Evolutionary conservation across 2,113 vertebrate genomes (phyloP).

Genomic region (Pelecanoides urinatrix): DNA sequence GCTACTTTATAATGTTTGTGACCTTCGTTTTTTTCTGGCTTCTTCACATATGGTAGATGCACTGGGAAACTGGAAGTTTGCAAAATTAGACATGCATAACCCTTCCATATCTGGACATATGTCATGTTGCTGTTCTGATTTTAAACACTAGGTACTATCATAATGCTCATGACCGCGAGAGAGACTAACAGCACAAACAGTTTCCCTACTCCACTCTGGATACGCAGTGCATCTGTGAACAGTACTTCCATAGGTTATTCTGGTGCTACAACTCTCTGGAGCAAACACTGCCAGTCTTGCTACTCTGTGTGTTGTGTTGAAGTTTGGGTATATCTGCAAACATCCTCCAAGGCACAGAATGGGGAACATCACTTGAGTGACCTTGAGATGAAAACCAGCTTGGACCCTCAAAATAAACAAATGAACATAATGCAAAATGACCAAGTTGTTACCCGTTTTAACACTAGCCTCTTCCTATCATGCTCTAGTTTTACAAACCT

Average conservation of each 20-base stretch:
- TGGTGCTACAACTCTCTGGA: slow-evolving; percentile 1
- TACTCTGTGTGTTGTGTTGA: not conserved
- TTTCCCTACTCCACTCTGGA: not conserved
- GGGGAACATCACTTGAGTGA: not conserved
- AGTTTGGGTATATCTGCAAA: not conserved
- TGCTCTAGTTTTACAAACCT: not conserved
- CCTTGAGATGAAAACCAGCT: slow-evolving; percentile 22
- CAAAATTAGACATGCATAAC: not conserved
- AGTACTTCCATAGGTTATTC: not conserved
- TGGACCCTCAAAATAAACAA: slow-evolving; percentile 19
- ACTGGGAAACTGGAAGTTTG: not conserved
- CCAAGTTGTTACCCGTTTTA: not conserved
- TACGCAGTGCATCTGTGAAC: not conserved
- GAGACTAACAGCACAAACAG: slow-evolving; percentile 12
- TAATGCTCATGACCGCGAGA: not conserved
- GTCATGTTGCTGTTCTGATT: not conserved
- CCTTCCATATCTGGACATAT: not conserved
- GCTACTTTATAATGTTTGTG: not conserved
- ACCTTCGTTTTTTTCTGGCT: not conserved
- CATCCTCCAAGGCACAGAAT: not conserved
- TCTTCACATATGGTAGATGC: slow-evolving; percentile 1
- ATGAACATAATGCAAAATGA: not conserved
- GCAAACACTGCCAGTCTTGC: not conserved
- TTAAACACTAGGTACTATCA: not conserved
- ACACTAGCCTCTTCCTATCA: not conserved